Evolutionary conservation across 2,888 invertebrate genomes (phyloP), one percentile per base, ranked within the genome.

Genomic region (Glomeris marginata): DNA sequence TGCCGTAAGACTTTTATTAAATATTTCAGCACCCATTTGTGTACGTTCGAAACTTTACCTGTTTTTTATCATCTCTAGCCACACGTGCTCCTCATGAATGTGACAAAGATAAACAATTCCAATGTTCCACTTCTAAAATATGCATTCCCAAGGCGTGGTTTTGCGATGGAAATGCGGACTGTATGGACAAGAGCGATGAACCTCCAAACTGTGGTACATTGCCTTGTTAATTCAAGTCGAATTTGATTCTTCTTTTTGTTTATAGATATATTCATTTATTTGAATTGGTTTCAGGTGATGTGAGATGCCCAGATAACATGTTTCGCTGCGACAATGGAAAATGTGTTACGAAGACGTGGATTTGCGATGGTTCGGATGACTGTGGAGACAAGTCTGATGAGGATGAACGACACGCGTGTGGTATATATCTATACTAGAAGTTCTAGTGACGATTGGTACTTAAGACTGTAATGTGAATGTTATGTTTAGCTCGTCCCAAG

Each of bases 111-210:
- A 86, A 86, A 62, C 87, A 90, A 66, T 91, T 91, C 74, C 84
- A 86, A 40, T 92, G 92, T 64, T 76, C 75, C 49, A 77, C 81
- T 20, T 84, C 86, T 0, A 83, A 84, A 2, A 84, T 88, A 58
- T 95, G 94, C 63, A 88, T 95, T 53, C 94, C 94, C 0, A 77
- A 78, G 62, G 78, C 82, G 3, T 94, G 94, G 94, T 81, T 86
- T 60, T 94, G 95, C 61, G 94, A 95, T 65, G 90, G 90, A 56
- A 84, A 84, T 1, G 75, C 81, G 0, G 88, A 90, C 69, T 95
- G 94, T 66, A 82, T 84, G 57, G 94, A 95, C 66, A 76, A 81
- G 56, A 87, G 86, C 0, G 95, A 95, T 68, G 95, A 95, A 68
- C 84, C 65, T 77, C 73, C 79, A 13, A 73, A 81, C 21, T 91